phyloP scores from a whole-genome alignment of 2,888 invertebrate species.

The Pandemis corylana region DNA sequence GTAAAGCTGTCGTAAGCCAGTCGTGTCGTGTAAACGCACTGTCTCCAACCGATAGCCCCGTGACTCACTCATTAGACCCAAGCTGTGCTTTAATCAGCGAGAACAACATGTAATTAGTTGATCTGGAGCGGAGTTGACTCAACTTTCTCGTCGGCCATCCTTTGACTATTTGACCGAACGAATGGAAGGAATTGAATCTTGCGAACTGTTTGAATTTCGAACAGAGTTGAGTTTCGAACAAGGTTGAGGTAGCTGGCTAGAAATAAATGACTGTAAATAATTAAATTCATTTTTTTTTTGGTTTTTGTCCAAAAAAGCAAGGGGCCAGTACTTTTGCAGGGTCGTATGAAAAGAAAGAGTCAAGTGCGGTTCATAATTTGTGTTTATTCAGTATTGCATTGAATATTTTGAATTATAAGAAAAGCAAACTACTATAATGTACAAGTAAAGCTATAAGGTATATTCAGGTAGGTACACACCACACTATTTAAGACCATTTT shows the following conservation, averaged over 20 bases:
- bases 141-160: constrained; percentile 62
- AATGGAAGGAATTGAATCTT: constrained; percentile 42
- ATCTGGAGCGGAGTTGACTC: constrained; percentile 63
- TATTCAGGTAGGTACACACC: no score
- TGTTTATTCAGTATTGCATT: no score
- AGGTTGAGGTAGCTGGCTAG: neutral
- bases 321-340: no score
- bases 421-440: no score
- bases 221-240: constrained; percentile 29
- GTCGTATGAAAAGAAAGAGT: no score
- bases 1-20: neutral
- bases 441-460: no score
- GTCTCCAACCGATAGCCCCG: constrained; percentile 53
- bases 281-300: no score
- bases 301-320: no score
- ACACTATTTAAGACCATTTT: no score
- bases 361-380: no score
- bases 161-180: constrained; percentile 66
- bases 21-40: constrained; percentile 43
- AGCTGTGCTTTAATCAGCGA: constrained; percentile 84
- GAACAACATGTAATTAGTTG: constrained; percentile 82
- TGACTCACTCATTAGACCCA: constrained; percentile 84
- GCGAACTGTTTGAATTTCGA: constrained; percentile 38
- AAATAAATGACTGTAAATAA: no score
- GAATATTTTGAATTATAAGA: no score